Evolutionary conservation across 2,888 invertebrate genomes (phyloP), one percentile per base, ranked within the genome.

Genomic region (Scrobipalpa atriplicella): DNA sequence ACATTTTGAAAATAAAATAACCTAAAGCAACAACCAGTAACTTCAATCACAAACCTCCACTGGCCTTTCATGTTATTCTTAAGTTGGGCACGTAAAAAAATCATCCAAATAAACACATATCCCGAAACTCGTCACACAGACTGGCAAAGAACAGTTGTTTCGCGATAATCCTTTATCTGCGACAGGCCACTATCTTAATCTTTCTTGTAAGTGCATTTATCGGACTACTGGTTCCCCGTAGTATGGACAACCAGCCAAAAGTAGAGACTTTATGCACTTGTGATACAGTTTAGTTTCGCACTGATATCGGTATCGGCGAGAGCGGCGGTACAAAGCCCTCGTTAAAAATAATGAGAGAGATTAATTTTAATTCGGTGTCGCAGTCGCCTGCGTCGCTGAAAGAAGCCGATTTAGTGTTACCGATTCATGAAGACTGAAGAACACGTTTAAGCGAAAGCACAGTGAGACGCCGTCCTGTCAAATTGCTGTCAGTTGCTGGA

Each of bases 321-420:
- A 16, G 29, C 41, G 43, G 62, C 62, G 18, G 41, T 16, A 78
- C 76, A 78, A 82, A 79, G 78, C 76, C 73, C 71, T 79, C 81
- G 76, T 81, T 82, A 80, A 83, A 81, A 78, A 78, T 83, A 82
- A 83, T 80, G 77, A 76, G 71, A 71, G 69, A 73, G 72, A 76
- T 79, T 78, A 78, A 80, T 77, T 76, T 77, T 75, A 73, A 77
- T 78, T 77, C 73, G 76, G 72, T 70, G 70, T 66, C 51, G 68
- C 65, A 11, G 52, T 39, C 54, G 38, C 18, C 21, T 18, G 19
- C 36, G 58, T 13, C 16, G 36, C 2, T n/a, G 16, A n/a, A 47
- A 16, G 47, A n/a, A n/a, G 47, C 47, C 43, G 39, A 13, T 47
- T 47, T 47, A 47, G n/a, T 47, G 16, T 47, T 16, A n/a, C 3